Evolutionary conservation across 2,113 vertebrate genomes (phyloP), one percentile per base, ranked within the genome.

Genomic region (Cyprinodon tularosa): DNA sequence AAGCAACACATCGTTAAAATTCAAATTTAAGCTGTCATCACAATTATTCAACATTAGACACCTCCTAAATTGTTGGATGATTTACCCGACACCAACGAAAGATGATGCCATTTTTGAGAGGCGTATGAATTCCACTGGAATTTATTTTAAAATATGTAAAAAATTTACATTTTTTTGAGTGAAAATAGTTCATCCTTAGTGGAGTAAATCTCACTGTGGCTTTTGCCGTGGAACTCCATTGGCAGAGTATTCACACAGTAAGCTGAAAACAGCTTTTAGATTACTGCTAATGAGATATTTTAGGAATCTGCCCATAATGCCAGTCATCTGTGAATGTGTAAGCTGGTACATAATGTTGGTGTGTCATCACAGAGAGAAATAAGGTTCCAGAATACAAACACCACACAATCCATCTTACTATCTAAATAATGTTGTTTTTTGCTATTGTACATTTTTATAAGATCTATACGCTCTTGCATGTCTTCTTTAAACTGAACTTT

Each of bases 291-390:
- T 68, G 59, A 77, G 61, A 62, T 81, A 70, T 71, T 73, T 40
- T 48, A 71, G 38, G 62, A 77, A n/a, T 65, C 65, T 77, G 63
- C 53, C 69, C 44, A 62, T 67, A 53, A 65, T 38, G 8, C 67
- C 74, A 80, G 44, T 73, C 69, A 81, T 78, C 64, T 73, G 40
- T 66, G 53, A 66, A 76, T 65, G 72, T 76, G 57, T 63, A 71
- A 80, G 71, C 53, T 12, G 36, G 47, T 75, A 67, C 48, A 65
- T 62, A 22, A 44, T 14, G 48, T 62, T 62, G 62, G 29, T 45
- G 75, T 68, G 29, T 61, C 45, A 74, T 74, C 38, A 74, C 50
- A 12, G 67, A 12, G 61, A 17, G 29, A 13, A 66, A 71, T 64
- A 39, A 66, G 37, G 36, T 59, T 45, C 13, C 13, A 60, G 15